Conservation (phyloP, 2,888 invertebrate species). For the Cyclophora punctaria region DNA sequence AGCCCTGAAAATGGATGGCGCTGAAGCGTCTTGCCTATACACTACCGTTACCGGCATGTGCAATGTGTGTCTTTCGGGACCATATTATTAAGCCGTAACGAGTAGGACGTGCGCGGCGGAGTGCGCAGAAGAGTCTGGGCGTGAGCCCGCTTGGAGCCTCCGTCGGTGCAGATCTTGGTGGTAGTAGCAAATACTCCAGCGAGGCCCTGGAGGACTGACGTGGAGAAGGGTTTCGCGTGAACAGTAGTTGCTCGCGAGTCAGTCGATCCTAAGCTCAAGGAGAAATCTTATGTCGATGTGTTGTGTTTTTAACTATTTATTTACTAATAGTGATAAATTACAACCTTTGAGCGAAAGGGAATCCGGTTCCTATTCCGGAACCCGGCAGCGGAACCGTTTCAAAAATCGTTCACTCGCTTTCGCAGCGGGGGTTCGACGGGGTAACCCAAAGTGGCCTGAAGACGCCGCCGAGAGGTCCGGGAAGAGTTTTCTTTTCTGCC, state of each 20-base stretch:
- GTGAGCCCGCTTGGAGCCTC: constrained; percentile 35
- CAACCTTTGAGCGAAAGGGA: constrained; percentile 67
- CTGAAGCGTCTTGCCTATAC: too few relatives aligned
- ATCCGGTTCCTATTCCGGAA: constrained; percentile 72
- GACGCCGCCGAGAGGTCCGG: constrained; percentile 72
- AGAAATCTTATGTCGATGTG: too few relatives aligned
- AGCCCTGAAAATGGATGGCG: too few relatives aligned
- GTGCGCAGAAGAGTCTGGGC: constrained; percentile 40
- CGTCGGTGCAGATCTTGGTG: constrained; percentile 13
- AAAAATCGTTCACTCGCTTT: constrained; percentile 45
- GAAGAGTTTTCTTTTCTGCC: constrained; percentile 62
- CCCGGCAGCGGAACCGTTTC: constrained; percentile 63
- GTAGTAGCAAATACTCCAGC: constrained; percentile 82
- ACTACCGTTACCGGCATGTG: constrained; percentile 2
- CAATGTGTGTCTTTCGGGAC: constrained; percentile 32
- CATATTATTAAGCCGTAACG: constrained; percentile 63
- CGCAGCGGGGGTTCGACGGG: constrained; percentile 32
- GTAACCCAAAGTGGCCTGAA: constrained; percentile 62
- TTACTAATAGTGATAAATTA: constrained; percentile 22
- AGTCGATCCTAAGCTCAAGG: too few relatives aligned
- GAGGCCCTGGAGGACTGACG: constrained; percentile 76
- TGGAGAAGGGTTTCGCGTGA: constrained; percentile 55
- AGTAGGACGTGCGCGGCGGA: constrained; percentile 69
- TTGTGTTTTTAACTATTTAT: constrained; percentile 23
- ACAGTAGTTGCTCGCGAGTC: constrained; percentile 56